These are phyloP conservation scores for Deilephila porcellus DNA, from an alignment of 2,888 invertebrate genomes.

Conservation along the genomic window DNA sequence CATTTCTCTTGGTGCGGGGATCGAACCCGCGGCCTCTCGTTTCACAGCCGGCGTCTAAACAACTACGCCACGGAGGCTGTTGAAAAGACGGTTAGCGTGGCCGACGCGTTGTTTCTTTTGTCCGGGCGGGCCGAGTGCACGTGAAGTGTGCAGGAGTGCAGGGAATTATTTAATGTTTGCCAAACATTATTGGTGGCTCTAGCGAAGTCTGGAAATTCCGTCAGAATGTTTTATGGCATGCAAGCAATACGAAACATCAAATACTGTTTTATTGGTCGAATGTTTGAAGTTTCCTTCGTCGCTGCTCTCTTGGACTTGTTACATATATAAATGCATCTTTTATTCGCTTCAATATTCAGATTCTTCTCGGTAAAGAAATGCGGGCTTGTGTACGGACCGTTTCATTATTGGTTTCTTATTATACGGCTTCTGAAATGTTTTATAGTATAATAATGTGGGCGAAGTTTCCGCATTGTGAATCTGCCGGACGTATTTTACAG, in stretches of 20 bases:
- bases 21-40: no score
- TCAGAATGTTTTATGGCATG: neutral
- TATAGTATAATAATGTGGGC: neutral
- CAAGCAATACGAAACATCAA: neutral
- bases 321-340: neutral
- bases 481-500: neutral
- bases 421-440: neutral
- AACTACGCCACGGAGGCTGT: no score
- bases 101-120: constrained; percentile 7
- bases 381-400: neutral
- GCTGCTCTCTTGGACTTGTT: neutral
- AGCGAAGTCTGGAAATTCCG: neutral
- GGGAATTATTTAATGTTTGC: neutral
- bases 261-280: neutral
- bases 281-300: neutral
- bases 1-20: no score
- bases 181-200: neutral
- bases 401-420: constrained; percentile 16
- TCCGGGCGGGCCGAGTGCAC: neutral
- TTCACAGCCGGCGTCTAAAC: no score
- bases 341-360: constrained; percentile 4
- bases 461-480: neutral
- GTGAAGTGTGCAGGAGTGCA: neutral
- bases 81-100: neutral
- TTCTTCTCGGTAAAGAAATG: constrained; percentile 2